These are phyloP conservation scores for Gopherus flavomarginatus DNA, from an alignment of 2,113 vertebrate genomes.

Conservation along the genomic window DNA sequence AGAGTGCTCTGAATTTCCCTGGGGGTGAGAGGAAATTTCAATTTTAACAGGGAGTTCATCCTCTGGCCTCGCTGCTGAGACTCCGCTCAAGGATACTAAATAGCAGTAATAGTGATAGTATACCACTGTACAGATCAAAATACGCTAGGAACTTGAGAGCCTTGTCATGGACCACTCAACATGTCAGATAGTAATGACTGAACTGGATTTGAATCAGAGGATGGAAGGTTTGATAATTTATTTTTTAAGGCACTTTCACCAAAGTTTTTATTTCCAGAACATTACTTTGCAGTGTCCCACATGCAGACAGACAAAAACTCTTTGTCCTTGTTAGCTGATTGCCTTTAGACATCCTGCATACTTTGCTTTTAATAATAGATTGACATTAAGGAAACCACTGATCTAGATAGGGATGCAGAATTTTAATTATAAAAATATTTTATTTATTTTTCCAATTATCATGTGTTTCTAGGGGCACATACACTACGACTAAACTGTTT, in stretches of 20 bases:
- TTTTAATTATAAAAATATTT: not conserved
- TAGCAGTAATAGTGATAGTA: too few species aligned
- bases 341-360: not conserved
- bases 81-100: not conserved
- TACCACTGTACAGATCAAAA: too few species aligned
- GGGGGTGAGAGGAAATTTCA: not conserved
- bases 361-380: not conserved
- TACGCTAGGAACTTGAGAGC: not conserved
- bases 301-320: not conserved
- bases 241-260: not conserved
- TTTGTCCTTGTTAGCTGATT: not conserved
- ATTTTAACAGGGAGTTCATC: fast-evolving
- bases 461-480: not conserved
- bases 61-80: not conserved
- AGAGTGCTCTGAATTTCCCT: not conserved
- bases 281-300: not conserved
- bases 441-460: not conserved
- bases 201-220: not conserved
- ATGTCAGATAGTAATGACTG: fast-evolving
- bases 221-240: not conserved
- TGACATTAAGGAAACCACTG: not conserved
- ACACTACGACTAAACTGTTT: not conserved
- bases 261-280: not conserved
- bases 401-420: not conserved
- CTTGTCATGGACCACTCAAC: not conserved